Conservation (phyloP, 2,113 vertebrate species). For the Nibea coibor region DNA sequence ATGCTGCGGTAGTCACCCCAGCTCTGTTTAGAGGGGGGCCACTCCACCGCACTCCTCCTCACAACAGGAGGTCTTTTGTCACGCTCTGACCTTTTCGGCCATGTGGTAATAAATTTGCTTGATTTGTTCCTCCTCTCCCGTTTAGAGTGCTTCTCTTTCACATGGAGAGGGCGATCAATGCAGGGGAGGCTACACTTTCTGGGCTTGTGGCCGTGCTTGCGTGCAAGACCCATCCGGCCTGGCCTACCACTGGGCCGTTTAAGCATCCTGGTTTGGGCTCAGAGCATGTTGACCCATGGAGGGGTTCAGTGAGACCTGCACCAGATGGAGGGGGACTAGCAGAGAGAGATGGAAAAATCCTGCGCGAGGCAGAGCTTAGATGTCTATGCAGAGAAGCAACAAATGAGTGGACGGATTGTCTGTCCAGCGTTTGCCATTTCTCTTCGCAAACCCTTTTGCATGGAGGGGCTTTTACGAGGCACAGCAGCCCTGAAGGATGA, state of each 20-base stretch:
- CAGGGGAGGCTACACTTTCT: slow-evolving; percentile 14
- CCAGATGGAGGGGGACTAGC: slow-evolving; percentile 54
- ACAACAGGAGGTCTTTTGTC: slow-evolving; percentile 79
- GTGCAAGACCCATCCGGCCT: slow-evolving; percentile 53
- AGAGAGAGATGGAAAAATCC: slow-evolving; percentile 63
- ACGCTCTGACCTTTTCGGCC: slow-evolving; percentile 73
- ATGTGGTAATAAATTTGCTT: slow-evolving; percentile 79
- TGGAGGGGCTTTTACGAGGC: slow-evolving; percentile 67
- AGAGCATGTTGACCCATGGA: slow-evolving; percentile 52
- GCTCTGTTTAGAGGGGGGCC: slow-evolving; percentile 49
- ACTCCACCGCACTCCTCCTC: slow-evolving; percentile 68
- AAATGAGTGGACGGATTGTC: slow-evolving; percentile 39
- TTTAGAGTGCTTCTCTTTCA: slow-evolving; percentile 68
- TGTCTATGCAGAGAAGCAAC: slow-evolving; percentile 23
- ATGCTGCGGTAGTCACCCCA: slow-evolving; percentile 64
- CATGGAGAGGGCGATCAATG: slow-evolving; percentile 39
- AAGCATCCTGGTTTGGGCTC: slow-evolving; percentile 55
- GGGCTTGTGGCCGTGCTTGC: slow-evolving; percentile 35
- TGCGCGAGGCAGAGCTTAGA: slow-evolving; percentile 38
- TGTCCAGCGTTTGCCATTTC: slow-evolving; percentile 35
- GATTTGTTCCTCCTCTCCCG: slow-evolving; percentile 79
- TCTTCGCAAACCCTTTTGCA: slow-evolving; percentile 53
- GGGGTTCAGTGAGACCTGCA: slow-evolving; percentile 46
- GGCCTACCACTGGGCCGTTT: slow-evolving; percentile 48
- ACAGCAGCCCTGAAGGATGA: slow-evolving; percentile 63